Conservation (phyloP, 2,113 vertebrate species). For the Cercocebus atys region DNA sequence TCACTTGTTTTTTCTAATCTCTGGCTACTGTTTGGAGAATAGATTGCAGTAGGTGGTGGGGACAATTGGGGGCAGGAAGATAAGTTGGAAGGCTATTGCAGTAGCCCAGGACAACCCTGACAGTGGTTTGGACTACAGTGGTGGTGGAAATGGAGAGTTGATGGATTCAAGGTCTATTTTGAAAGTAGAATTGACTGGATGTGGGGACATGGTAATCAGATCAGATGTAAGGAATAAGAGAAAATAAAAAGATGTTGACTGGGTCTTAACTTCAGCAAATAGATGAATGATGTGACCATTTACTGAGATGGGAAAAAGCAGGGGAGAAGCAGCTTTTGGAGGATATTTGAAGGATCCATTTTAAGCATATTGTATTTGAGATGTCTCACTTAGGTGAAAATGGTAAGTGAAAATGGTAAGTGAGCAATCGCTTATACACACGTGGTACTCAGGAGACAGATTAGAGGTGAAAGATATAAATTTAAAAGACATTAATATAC, state of each 20-base stretch:
- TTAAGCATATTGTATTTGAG: not conserved
- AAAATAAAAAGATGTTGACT: not conserved
- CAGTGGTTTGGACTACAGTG: not conserved
- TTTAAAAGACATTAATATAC: not conserved
- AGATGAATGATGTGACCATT: not conserved
- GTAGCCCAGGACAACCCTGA: not conserved
- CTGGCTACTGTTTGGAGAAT: not conserved
- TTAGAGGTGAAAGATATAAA: not conserved
- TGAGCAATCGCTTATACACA: not conserved
- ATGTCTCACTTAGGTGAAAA: no score
- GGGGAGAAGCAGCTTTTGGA: not conserved
- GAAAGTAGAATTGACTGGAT: not conserved
- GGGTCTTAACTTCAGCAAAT: not conserved
- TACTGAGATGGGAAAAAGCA: not conserved
- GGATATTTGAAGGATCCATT: not conserved
- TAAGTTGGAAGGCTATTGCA: not conserved
- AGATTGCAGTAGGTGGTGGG: not conserved
- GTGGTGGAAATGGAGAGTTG: not conserved
- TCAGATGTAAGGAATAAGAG: not conserved
- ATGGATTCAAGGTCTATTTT: not conserved
- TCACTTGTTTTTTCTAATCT: not conserved
- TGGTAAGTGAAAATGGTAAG: not conserved
- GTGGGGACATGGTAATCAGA: not conserved
- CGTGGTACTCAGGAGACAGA: not conserved
- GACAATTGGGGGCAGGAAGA: not conserved